Percentiles rank a stretch among this genome's conserved stretches.
phyloP scores from a whole-genome alignment of 2,113 vertebrate genomes.

The Leucoraja erinaceus region DNA sequence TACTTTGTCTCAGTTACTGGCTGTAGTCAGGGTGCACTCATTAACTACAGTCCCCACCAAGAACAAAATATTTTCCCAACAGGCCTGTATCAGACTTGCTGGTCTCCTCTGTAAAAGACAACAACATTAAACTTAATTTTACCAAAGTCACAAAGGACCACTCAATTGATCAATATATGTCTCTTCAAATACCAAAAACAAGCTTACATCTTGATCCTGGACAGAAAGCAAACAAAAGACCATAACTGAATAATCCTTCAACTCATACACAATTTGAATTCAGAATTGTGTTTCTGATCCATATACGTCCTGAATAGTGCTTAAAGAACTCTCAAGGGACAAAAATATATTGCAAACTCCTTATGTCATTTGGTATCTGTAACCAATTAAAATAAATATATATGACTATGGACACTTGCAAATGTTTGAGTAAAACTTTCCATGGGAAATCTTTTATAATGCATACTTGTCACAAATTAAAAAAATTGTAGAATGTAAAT shows the following conservation, averaged over 20 bases:
- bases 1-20: background rate
- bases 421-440: background rate
- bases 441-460: background rate
- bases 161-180: background rate
- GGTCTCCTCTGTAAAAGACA: background rate
- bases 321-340: background rate
- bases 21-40: background rate
- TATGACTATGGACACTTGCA: background rate
- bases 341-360: background rate
- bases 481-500: background rate
- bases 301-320: background rate
- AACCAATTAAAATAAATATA: background rate
- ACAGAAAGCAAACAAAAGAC: background rate
- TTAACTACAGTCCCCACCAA: background rate
- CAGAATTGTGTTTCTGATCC: background rate
- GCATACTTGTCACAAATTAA: background rate
- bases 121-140: background rate
- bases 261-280: background rate
- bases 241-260: background rate
- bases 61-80: background rate
- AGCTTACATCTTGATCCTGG: background rate
- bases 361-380: background rate
- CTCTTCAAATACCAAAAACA: conserved; percentile 3
- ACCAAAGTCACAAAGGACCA: background rate
- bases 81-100: background rate